A percentile compares a stretch with the other conserved stretches of the same genome.
phyloP scores from a whole-genome alignment of 2,888 invertebrate genomes.

The Volucella bombylans region DNA sequence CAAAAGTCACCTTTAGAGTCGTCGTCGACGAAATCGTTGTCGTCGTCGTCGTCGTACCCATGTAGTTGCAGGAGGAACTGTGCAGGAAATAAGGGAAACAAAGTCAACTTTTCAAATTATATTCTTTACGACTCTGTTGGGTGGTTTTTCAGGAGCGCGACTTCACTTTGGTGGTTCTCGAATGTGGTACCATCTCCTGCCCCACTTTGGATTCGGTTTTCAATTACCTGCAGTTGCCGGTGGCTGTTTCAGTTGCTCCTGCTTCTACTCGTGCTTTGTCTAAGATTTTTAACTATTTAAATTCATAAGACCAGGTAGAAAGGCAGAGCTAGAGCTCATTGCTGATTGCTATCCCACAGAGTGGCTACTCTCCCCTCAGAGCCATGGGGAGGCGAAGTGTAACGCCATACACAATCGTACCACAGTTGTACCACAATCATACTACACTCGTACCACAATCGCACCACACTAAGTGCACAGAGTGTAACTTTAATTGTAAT shows the following conservation, averaged over 20 bases:
- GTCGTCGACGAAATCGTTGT: slow-evolving; percentile 2
- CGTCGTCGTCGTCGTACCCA: not conserved
- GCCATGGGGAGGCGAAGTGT: slow-evolving; percentile 27
- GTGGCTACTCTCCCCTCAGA: not conserved
- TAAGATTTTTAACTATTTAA: slow-evolving; percentile 71
- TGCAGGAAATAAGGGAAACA: slow-evolving; percentile 64
- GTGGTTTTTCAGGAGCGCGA: slow-evolving; percentile 46
- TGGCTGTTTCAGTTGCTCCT: slow-evolving; percentile 39
- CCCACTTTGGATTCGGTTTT: slow-evolving; percentile 57
- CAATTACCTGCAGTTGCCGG: slow-evolving; percentile 62
- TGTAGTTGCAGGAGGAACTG: slow-evolving; percentile 29
- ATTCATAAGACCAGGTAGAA: slow-evolving; percentile 59
- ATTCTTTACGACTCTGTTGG: slow-evolving; percentile 71
- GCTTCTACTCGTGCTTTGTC: slow-evolving; percentile 43
- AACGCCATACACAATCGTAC: slow-evolving; percentile 13
- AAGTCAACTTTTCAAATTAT: slow-evolving; percentile 73
- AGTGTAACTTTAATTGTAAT: slow-evolving; percentile 74
- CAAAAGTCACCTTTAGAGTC: slow-evolving; percentile 64
- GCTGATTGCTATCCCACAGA: slow-evolving; percentile 66
- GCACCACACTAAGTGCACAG: slow-evolving; percentile 24
- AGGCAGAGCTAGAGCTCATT: slow-evolving; percentile 50
- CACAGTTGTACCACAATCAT: not conserved
- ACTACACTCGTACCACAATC: not conserved
- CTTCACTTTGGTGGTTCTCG: not conserved
- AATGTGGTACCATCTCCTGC: slow-evolving; percentile 53